phyloP scores from a whole-genome alignment of 2,888 invertebrate species.

The Melanotus villosus region DNA sequence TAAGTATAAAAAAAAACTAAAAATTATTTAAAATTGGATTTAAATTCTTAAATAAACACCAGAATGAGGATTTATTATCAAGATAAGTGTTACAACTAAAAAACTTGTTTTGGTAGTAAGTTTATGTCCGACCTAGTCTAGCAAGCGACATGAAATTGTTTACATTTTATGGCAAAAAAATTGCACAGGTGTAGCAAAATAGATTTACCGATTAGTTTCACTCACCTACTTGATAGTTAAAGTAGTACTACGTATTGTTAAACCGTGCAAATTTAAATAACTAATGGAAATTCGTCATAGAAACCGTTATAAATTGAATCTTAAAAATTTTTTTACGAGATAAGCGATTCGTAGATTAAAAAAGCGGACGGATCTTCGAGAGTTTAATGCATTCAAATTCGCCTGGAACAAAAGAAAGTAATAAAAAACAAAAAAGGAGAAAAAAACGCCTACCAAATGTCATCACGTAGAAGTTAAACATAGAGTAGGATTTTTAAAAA shows the following conservation, averaged over 20 bases:
- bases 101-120: too few species aligned
- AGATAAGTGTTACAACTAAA: too few species aligned
- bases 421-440: too few species aligned
- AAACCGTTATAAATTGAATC: not conserved
- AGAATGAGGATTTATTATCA: too few species aligned
- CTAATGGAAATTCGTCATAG: conserved; percentile 18
- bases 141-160: conserved; percentile 3
- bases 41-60: too few species aligned
- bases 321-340: not conserved
- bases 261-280: conserved; percentile 10
- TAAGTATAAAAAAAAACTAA: too few species aligned
- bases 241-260: conserved; percentile 15
- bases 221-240: conserved; percentile 12
- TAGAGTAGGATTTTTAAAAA: conserved; percentile 63
- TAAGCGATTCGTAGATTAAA: not conserved
- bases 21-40: too few species aligned
- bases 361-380: not conserved
- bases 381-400: not conserved
- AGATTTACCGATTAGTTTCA: conserved; percentile 13
- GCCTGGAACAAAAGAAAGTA: conserved; percentile 1
- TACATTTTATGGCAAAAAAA: not conserved
- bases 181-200: conserved; percentile 10
- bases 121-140: too few species aligned
- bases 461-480: conserved; percentile 64
- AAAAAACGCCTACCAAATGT: conserved; percentile 52